Evolutionary conservation across 2,797 vertebrate genomes (phyloP), one percentile per base, ranked within the genome.

Genomic region (Acomys russatus): DNA sequence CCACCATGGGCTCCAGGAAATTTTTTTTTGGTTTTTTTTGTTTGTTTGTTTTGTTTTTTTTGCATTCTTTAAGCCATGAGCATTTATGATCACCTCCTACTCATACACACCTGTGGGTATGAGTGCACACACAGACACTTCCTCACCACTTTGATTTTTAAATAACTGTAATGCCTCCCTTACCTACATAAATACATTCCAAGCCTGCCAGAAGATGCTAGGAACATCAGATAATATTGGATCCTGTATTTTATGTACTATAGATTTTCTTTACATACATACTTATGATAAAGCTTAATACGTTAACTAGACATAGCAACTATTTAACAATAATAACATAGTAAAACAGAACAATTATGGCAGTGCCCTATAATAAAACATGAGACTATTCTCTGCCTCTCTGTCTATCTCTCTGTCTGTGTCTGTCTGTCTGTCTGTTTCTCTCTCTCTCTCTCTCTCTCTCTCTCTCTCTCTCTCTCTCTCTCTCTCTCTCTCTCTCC

Each of bases 81-180:
- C 12, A 44, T 51, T 68, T 84, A 35, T 51, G 44, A 23, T 59
- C 17, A 44, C 22, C 0, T 6, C 6, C 25, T 14, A n/a, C 33
- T 4, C 23, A n/a, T 2, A 2, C 23, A 59, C 9, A 49, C 22
- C 6, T 59, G 0, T 5, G 6, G 8, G 14, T 38, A 5, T 73
- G n/a, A 23, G 33, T 28, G 0, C 74, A 76, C 44, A 28, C 11
- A 28, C 25, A 35, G 22, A 38, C 14, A 35, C 1, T 73, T 49
- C 10, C 35, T 95, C 10, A 33, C 23, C 18, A 14, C 1, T 83
- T 18, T 88, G 30, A 3, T 54, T 96, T 95, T 86, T 87, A 94
- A 92, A 61, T 49, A 87, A 25, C 4, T 63, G 17, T 8, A 22
- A 14, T 66, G 25, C 35, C n/a, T 61, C 14, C 35, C 38, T 88